Evolutionary conservation across 92 coral and sea anemone genomes (phyloP).

Genomic region (Virgularia gustaviana): DNA sequence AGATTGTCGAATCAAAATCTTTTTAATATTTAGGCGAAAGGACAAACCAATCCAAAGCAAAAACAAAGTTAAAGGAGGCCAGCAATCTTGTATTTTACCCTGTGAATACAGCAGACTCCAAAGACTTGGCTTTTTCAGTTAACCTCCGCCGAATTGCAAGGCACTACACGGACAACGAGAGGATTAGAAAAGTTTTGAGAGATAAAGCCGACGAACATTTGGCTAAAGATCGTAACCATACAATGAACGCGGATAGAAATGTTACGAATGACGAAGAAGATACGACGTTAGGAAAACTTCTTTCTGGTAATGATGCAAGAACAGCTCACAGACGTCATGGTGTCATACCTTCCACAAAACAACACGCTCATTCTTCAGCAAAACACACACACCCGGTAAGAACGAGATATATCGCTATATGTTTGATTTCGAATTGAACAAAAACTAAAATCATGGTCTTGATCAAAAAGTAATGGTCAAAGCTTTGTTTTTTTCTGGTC

Average conservation of each 20-base stretch:
- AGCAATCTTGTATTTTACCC: conserved; percentile 17
- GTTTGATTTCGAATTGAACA: no score
- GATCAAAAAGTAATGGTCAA: no score
- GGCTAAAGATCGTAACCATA: no score
- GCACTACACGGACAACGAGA: conserved; percentile 17
- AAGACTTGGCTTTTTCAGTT: conserved; percentile 21
- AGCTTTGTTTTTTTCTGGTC: no score
- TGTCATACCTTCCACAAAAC: not conserved
- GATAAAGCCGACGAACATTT: conserved; percentile 17
- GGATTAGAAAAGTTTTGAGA: not conserved
- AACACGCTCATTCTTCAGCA: not conserved
- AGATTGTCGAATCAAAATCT: no score
- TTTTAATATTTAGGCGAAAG: not conserved
- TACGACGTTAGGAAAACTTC: not conserved
- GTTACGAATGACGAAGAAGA: no score
- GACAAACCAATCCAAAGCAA: conserved; percentile 11
- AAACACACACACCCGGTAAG: conserved; percentile 9
- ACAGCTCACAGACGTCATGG: not conserved
- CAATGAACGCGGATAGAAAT: not conserved
- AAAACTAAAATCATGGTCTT: no score
- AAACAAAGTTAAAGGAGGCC: not conserved
- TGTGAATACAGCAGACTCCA: not conserved
- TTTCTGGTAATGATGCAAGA: conserved; percentile 8
- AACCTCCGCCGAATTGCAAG: conserved; percentile 17
- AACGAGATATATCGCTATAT: no score